Evolutionary conservation across 2,113 vertebrate genomes (phyloP), one percentile per base, ranked within the genome.

Genomic region (Myodes glareolus): DNA sequence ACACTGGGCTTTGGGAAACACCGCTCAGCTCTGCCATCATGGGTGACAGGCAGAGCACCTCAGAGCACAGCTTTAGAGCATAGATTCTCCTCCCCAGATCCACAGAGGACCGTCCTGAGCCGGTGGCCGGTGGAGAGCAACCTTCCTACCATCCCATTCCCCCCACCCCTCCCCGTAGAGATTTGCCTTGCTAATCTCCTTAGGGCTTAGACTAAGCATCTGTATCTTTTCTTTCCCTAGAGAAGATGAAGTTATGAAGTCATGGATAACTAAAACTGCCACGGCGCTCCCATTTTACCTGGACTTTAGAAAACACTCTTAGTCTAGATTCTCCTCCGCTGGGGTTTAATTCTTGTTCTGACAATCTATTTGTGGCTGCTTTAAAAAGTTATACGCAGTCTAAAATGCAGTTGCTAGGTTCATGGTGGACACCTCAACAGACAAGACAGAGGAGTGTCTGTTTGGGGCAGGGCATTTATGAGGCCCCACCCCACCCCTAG

Each of bases 281-380:
- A 31, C n/a, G 73, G 88, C 47, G 50, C 36, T 58, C 82, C 33
- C 36, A 63, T 68, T 65, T 88, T 84, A 92, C 68, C 76, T 72
- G 50, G 63, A 17, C 75, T 92, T 39, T 92, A 67, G 96, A 86
- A 93, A 94, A 47, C 72, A 52, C 13, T 93, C 89, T 63, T 80
- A 12, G 9, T 29, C 14, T n/a, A 82, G 23, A 23, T 72, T 90
- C 58, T 85, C 93, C 23, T 78, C 76, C 29, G 68, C 70, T 36
- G 27, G 65, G 33, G 87, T 87, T 86, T 63, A n/a, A 94, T 90
- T 92, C 39, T 93, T 88, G 4, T 68, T 75, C 68, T 94, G 91
- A 42, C 31, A 45, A 58, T 80, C n/a, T 55, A 13, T 65, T 39
- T 68, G 8, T 61, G 47, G 29, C 78, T 88, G 7, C 3, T 92